phyloP scores from a whole-genome alignment of 2,888 invertebrate genomes.

The Melanostoma mellinum region DNA sequence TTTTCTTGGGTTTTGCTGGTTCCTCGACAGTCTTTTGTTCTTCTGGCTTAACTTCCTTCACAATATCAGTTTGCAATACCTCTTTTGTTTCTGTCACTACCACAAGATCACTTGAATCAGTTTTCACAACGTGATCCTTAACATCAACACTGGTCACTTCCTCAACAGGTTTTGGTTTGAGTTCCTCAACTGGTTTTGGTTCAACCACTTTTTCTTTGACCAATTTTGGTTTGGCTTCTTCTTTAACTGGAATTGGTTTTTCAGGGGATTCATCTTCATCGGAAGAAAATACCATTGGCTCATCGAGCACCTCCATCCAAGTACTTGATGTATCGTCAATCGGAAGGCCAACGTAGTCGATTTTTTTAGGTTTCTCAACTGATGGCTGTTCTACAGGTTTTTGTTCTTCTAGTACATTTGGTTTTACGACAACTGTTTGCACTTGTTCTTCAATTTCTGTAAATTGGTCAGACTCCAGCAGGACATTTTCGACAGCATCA shows the following conservation, averaged over 20 bases:
- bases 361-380: conserved; percentile 70
- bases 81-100: too few species aligned
- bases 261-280: conserved; percentile 73
- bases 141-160: too few species aligned
- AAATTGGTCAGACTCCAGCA: neutral
- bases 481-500: too few species aligned
- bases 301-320: conserved; percentile 79
- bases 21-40: too few species aligned
- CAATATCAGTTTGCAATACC: too few species aligned
- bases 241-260: neutral
- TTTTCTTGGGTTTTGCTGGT: too few species aligned
- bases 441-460: neutral
- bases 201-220: conserved; percentile 2
- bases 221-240: neutral
- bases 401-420: neutral
- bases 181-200: neutral
- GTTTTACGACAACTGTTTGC: too few species aligned
- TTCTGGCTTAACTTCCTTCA: too few species aligned
- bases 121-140: too few species aligned
- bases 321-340: conserved; percentile 76
- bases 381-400: neutral
- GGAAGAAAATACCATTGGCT: conserved; percentile 76
- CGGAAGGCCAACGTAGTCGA: conserved; percentile 77
- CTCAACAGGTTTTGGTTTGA: too few species aligned
- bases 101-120: too few species aligned